Evolutionary conservation across 2,797 vertebrate species (phyloP), one percentile per base, ranked within the genome.

Genomic region (Loris lydekkerianus): DNA sequence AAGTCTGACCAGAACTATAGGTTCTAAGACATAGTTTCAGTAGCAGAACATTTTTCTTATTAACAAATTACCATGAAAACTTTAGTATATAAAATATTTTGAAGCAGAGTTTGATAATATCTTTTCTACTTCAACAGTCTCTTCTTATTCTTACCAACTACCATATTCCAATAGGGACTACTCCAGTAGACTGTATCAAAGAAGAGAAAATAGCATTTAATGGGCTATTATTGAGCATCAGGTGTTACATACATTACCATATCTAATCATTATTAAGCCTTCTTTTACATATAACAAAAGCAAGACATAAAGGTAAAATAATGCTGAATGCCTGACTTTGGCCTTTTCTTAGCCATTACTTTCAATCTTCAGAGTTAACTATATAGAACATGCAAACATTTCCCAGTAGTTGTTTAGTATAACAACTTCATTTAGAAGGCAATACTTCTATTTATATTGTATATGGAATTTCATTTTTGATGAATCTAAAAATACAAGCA

Each of bases 381-480:
- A 37, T 15, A 75, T 18, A 78, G 49, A 58, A 72, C 9, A 43
- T 25, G 8, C 20, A 58, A 93, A 61, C 2, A 31, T 5, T 60
- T 86, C 88, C 31, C 23, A 96, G 4, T 80, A 89, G 46, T 87
- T 75, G 25, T 53, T 58, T 84, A 93, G 11, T 73, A 63, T 53
- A 93, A 89, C 65, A 73, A 96, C 37, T 88, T 93, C 11, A 85
- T 93, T 61, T 67, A 46, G 43, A 86, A 89, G 10, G 13, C 5
- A 75, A 49, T 88, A 82, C 25, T 78, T 86, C 17, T 85, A 23
- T 87, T 93, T 88, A 17, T 82, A 73, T 70, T 15, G 11, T 43
- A 70, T 82, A 13, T 15, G 6, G 67, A 27, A 31, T 37, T 60
- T 61, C 8, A 70, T 73, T 86, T 96, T 85, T 86, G 34, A 93